A percentile compares a stretch with the other conserved stretches of the same genome.
Evolutionary conservation across 2,888 invertebrate species (phyloP).

Genomic region (Pseudanteris insignis): DNA sequence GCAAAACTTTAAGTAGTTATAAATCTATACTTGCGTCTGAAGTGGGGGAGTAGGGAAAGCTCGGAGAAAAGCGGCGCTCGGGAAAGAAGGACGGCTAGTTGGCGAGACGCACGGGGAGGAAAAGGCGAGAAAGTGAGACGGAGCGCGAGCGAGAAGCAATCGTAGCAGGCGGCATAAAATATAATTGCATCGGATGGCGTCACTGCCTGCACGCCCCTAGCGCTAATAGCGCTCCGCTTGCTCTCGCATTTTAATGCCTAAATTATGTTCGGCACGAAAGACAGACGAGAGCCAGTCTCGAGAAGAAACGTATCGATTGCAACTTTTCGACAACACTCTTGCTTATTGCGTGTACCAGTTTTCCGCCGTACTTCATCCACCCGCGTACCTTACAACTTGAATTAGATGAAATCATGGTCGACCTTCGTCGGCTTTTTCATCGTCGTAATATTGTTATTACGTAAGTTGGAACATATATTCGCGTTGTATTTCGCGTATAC

Average conservation of each 20-base stretch:
- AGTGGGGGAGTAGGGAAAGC: constrained; percentile 49
- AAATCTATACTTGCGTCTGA: constrained; percentile 64
- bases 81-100: constrained; percentile 21
- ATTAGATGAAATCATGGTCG: too few relatives aligned
- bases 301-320: constrained; percentile 46
- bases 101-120: constrained; percentile 33
- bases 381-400: too few relatives aligned
- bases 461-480: too few relatives aligned
- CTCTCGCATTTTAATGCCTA: constrained; percentile 65
- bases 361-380: too few relatives aligned
- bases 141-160: constrained; percentile 48
- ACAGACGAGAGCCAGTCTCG: constrained; percentile 54
- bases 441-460: too few relatives aligned
- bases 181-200: constrained; percentile 65
- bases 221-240: constrained; percentile 59
- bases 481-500: too few relatives aligned
- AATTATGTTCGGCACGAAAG: constrained; percentile 64
- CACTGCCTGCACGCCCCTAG: constrained; percentile 59
- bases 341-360: constrained; percentile 24
- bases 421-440: too few relatives aligned
- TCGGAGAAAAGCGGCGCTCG: constrained; percentile 32
- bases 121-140: constrained; percentile 12
- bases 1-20: constrained; percentile 67
- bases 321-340: constrained; percentile 30
- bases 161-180: constrained; percentile 64